Evolutionary conservation across 2,113 vertebrate species (phyloP).

Genomic region (Burhinus bistriatus): DNA sequence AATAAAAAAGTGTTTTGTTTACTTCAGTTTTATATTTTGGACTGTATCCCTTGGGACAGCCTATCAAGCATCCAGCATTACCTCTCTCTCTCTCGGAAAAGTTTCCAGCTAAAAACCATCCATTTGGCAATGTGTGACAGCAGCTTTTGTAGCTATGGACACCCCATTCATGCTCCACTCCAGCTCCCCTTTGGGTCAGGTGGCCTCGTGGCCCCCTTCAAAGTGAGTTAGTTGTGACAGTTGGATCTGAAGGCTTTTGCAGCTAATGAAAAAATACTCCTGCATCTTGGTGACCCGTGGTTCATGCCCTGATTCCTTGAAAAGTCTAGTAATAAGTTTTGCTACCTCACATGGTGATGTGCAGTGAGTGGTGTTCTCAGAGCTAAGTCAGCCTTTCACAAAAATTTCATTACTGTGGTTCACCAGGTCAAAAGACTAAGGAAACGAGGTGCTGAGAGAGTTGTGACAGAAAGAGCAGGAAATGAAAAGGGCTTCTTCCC

Average conservation of each 20-base stretch:
- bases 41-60: not conserved
- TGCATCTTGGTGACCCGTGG: not conserved
- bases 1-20: not conserved
- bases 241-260: not conserved
- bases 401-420: constrained; percentile 13
- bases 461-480: not conserved
- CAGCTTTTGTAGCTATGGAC: not conserved
- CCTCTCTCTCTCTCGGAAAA: not conserved
- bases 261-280: not conserved
- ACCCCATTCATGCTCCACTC: fast-evolving
- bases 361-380: not conserved
- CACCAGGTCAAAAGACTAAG: not conserved
- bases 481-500: not conserved
- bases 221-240: not conserved
- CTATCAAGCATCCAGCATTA: not conserved
- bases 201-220: not conserved
- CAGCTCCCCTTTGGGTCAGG: not conserved
- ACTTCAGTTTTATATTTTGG: not conserved
- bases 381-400: not conserved
- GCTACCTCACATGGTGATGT: not conserved
- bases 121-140: not conserved
- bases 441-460: not conserved
- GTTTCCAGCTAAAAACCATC: not conserved
- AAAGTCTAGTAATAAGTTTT: not conserved
- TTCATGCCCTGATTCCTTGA: not conserved